phyloP scores from a whole-genome alignment of 2,113 vertebrate species.

The Ammodytes marinus region DNA sequence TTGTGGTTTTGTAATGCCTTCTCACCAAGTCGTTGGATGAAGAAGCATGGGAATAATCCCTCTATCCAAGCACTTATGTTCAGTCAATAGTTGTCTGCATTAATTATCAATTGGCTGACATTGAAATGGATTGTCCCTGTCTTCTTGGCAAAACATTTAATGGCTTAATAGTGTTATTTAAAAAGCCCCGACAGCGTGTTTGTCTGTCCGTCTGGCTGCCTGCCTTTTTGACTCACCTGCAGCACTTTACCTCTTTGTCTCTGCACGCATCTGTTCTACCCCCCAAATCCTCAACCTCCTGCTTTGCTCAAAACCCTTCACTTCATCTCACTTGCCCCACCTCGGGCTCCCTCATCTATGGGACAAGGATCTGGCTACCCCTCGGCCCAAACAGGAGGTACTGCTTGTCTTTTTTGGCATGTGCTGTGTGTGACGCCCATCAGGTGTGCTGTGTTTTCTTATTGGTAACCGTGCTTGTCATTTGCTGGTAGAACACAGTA shows the following conservation, averaged over 20 bases:
- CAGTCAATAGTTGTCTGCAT: conserved; percentile 59
- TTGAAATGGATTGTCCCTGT: conserved; percentile 60
- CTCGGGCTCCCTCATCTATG: conserved; percentile 85
- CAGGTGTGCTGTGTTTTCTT: conserved; percentile 48
- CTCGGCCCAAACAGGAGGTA: conserved; percentile 99
- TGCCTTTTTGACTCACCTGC: conserved; percentile 80
- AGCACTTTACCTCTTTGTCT: conserved; percentile 84
- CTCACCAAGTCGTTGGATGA: conserved; percentile 54
- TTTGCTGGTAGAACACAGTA: conserved; percentile 18
- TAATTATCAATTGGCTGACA: conserved; percentile 58
- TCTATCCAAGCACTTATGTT: conserved; percentile 33
- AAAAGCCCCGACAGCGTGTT: conserved; percentile 30
- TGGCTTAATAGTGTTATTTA: conserved; percentile 53
- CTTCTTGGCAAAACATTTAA: conserved; percentile 69
- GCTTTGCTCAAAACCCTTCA: conserved; percentile 64
- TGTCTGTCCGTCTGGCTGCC: conserved; percentile 59
- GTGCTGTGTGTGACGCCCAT: conserved; percentile 60
- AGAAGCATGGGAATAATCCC: conserved; percentile 58
- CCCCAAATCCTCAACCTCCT: conserved; percentile 47
- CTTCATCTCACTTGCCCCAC: conserved; percentile 69
- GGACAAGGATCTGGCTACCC: conserved; percentile 93
- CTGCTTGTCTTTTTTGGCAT: conserved; percentile 75
- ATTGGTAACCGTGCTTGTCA: conserved; percentile 31
- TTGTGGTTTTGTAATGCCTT: conserved; percentile 46
- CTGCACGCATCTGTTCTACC: conserved; percentile 74